Evolutionary conservation across 2,797 vertebrate genomes (phyloP).

Genomic region (Spheniscus humboldti): DNA sequence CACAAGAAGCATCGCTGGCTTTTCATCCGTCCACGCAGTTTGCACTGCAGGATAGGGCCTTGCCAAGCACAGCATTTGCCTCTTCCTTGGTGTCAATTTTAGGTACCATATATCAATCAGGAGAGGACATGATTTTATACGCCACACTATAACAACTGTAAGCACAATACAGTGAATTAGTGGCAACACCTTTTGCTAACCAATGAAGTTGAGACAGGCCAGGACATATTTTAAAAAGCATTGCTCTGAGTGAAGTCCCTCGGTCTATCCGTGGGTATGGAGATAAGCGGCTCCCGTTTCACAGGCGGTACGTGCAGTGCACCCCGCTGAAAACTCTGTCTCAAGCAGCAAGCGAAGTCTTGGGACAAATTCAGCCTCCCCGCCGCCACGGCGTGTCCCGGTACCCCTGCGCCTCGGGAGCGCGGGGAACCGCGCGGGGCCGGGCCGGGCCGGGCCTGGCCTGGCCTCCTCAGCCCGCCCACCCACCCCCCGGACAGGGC

Average conservation of each 20-base stretch:
- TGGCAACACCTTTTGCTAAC: not conserved
- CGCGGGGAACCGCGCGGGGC: not conserved
- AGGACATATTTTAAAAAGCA: rapidly evolving
- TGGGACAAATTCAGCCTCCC: not conserved
- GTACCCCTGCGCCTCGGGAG: not conserved
- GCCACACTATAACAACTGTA: not conserved
- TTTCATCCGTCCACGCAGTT: not conserved
- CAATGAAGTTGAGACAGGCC: not conserved
- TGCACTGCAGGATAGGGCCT: not conserved
- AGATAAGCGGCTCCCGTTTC: too few species aligned
- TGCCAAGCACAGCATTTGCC: not conserved
- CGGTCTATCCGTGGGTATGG: rapidly evolving
- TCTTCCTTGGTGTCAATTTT: not conserved
- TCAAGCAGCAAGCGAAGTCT: rapidly evolving
- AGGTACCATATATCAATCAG: not conserved
- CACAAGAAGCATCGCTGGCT: not conserved
- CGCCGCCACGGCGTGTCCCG: too few species aligned
- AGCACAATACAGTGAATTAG: too few species aligned
- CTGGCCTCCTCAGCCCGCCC: not conserved
- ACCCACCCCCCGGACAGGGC: too few species aligned
- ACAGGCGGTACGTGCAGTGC: rapidly evolving
- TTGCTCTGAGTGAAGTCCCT: not conserved
- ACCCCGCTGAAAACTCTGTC: too few species aligned
- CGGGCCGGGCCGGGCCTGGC: not conserved
- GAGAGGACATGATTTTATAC: rapidly evolving